A percentile compares a stretch with the other conserved stretches of the same genome.
phyloP scores from a whole-genome alignment of 2,888 invertebrate species.

The Plutella xylostella region DNA sequence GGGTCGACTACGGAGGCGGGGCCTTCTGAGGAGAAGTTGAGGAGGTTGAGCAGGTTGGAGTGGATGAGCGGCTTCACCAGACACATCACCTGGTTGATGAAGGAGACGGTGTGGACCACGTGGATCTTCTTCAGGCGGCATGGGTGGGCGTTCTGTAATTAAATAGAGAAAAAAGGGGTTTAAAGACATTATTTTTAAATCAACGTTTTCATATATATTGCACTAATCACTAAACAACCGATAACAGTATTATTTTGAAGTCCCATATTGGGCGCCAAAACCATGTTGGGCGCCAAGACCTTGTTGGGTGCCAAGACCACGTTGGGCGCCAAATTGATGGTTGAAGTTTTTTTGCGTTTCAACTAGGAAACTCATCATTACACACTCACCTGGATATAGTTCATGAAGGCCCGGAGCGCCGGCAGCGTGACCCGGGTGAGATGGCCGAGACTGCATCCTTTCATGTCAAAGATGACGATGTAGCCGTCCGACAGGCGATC shows the following conservation, averaged over 20 bases:
- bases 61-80: constrained; percentile 74
- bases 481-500: constrained; percentile 53
- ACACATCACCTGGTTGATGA: constrained; percentile 77
- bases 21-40: constrained; percentile 69
- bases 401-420: constrained; percentile 73
- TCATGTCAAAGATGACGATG: constrained; percentile 77
- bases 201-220: no score
- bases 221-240: no score
- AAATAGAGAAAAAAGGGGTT: background rate
- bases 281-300: background rate
- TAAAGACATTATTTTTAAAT: no score
- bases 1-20: constrained; percentile 56
- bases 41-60: constrained; percentile 70
- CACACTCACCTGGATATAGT: constrained; percentile 71
- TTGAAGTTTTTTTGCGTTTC: background rate
- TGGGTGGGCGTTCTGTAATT: constrained; percentile 59
- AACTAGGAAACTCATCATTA: background rate
- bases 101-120: constrained; percentile 74
- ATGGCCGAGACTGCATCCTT: constrained; percentile 74
- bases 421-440: constrained; percentile 73
- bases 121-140: constrained; percentile 75
- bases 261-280: background rate
- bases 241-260: no score
- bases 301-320: background rate
- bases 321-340: background rate